Evolutionary conservation across 2,113 vertebrate species (phyloP), one percentile per base, ranked within the genome.

Genomic region (Enhydra lutris): DNA sequence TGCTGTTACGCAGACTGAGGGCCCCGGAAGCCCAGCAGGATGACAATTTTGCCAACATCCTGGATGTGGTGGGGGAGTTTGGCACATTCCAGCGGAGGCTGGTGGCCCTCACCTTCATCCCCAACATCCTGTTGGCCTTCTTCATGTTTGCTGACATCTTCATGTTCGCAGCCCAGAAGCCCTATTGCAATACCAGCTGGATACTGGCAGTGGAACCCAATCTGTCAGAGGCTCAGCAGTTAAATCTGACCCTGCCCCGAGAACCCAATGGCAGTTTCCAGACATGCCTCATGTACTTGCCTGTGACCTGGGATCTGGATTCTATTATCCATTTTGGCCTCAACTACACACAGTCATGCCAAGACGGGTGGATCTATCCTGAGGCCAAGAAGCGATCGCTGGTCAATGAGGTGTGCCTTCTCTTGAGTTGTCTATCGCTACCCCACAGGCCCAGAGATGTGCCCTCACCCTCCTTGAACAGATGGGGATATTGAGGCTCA

Each of bases 101-200:
- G 92, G 97, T 99, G 65, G 95, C 98, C 39, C 92, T 98, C 1
- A 96, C 99, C 9, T 98, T 99, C 61, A 15, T 99, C 45, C 99
- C 97, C 61, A 97, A 84, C 18, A 98, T 96, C 94, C 98, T 96
- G 0, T 39, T 97, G 0, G 98, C 98, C 4, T 99, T 99, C 67
- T 99, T 99, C 88, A 96, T 99, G 95, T 99, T 99, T 12, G 89
- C 97, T 1, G 99, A 99, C 50, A 94, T 99, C 14, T 99, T 99
- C 24, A 96, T 98, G 89, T 98, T 99, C 4, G 6, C 96, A 0
- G 17, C 18, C 0, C 98, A 99, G 59, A 98, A 98, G 0, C 98
- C 99, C 73, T 98, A 99, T 96, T 99, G 99, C 20, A 97, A 99
- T 89, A 99, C 99, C n/a, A 97, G 98, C 98, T 99, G 99, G 99